phyloP scores from a whole-genome alignment of 2,113 vertebrate species.

The Panthera leo region DNA sequence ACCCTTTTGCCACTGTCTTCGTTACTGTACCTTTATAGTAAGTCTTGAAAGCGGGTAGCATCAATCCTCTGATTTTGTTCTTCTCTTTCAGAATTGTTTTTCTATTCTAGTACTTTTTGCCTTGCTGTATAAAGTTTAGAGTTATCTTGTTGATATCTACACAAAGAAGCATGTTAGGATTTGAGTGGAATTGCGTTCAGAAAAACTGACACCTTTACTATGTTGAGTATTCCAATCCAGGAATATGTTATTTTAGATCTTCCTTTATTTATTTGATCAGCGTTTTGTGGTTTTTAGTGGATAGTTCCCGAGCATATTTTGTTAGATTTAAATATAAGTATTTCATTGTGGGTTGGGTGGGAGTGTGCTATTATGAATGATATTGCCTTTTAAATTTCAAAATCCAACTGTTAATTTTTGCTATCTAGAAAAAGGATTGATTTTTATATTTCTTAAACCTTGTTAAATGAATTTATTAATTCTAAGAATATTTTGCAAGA shows the following conservation, averaged over 20 bases:
- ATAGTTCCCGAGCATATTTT: neutral
- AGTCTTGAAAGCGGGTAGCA: neutral
- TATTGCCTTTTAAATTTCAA: neutral
- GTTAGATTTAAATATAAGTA: neutral
- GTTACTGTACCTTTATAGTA: neutral
- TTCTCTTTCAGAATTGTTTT: neutral
- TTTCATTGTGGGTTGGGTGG: neutral
- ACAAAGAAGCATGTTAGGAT: neutral
- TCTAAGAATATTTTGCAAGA: neutral
- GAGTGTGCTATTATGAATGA: neutral
- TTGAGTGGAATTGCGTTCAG: neutral
- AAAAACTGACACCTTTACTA: neutral
- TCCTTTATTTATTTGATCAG: neutral
- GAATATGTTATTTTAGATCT: neutral
- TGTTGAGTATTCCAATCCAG: neutral
- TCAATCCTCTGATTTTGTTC: neutral
- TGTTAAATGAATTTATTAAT: neutral
- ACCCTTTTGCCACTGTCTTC: neutral
- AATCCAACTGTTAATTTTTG: neutral
- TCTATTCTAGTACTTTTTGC: neutral
- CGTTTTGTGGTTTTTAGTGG: neutral
- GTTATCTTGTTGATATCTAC: neutral
- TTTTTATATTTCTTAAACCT: neutral
- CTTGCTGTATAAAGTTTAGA: neutral
- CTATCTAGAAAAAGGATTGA: neutral